Conservation (phyloP, 2,113 vertebrate genomes). For the Daubentonia madagascariensis region DNA sequence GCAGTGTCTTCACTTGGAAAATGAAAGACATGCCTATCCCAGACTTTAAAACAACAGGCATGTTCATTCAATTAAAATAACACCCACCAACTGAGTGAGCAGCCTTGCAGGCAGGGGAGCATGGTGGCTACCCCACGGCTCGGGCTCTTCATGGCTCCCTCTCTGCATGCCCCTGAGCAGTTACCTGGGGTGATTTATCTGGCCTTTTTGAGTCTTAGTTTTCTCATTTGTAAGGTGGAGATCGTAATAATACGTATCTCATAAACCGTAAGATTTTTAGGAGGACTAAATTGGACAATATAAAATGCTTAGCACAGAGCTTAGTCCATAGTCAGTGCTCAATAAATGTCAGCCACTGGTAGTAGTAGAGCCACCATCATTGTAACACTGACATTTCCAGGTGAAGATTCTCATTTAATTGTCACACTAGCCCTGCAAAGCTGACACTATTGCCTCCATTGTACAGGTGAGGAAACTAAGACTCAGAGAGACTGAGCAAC, state of each 20-base stretch:
- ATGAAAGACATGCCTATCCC: neutral
- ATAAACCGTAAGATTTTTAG: neutral
- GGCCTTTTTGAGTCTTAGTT: neutral
- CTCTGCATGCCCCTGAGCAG: fast-evolving
- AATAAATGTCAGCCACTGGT: neutral
- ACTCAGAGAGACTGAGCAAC: neutral
- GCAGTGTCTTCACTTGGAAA: neutral
- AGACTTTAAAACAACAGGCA: no score
- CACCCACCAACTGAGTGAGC: neutral
- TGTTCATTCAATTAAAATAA: fast-evolving
- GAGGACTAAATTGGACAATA: neutral
- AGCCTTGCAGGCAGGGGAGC: neutral
- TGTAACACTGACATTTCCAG: neutral
- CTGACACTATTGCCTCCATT: neutral
- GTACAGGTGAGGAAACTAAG: neutral
- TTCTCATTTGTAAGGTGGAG: neutral
- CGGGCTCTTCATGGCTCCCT: fast-evolving
- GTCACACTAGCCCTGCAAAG: neutral
- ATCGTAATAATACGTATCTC: no score
- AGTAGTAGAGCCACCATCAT: neutral
- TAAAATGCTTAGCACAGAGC: neutral
- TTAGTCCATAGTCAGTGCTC: neutral
- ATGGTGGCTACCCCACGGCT: fast-evolving
- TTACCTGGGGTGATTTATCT: fast-evolving
- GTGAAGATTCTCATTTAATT: neutral